Evolutionary conservation across 2,113 vertebrate species (phyloP).

Genomic region (Protomyctophum bolini): DNA sequence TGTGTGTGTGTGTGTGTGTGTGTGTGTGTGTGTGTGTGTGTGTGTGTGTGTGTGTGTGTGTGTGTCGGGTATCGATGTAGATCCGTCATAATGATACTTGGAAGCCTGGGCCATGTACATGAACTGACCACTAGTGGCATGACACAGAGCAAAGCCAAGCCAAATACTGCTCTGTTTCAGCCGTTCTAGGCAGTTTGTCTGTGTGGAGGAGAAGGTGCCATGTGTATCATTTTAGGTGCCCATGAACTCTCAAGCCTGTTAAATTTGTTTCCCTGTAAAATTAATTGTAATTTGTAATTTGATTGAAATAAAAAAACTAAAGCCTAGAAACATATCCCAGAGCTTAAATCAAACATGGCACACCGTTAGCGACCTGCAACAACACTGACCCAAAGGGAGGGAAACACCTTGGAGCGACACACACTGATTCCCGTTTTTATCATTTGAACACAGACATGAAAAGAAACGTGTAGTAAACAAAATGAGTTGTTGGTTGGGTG

Average conservation of each 20-base stretch:
- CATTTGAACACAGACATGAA: neutral
- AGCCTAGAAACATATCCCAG: slow-evolving; percentile 5
- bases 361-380: neutral
- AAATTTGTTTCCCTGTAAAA: no score
- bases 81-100: no score
- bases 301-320: no score
- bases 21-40: slow-evolving; percentile 12
- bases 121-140: no score
- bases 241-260: no score
- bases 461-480: neutral
- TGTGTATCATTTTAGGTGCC: no score
- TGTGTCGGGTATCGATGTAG: no score
- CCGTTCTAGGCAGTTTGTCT: no score
- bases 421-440: slow-evolving; percentile 10
- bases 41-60: neutral
- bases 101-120: neutral
- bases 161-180: no score
- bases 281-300: no score
- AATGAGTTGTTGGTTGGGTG: neutral
- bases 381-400: neutral
- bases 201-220: no score
- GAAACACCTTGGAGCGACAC: neutral
- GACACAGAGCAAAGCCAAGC: neutral
- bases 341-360: slow-evolving; percentile 19
- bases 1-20: no score